Conservation (phyloP, 2,797 vertebrate genomes). For the Odontamblyopus lacepedii region DNA sequence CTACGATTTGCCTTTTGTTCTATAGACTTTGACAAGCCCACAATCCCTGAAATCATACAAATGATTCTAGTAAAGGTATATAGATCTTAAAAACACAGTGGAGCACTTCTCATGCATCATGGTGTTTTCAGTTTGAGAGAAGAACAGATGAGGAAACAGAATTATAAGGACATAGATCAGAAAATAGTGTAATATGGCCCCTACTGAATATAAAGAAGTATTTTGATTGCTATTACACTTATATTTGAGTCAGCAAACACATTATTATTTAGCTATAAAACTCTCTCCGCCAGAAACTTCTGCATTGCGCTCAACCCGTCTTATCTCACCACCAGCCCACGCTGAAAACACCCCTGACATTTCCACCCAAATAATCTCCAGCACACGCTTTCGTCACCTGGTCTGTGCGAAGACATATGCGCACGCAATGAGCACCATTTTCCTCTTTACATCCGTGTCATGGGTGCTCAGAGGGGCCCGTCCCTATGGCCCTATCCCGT, state of each 20-base stretch:
- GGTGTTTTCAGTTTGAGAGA: too few relatives aligned
- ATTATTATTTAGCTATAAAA: not conserved
- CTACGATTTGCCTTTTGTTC: too few relatives aligned
- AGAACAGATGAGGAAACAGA: too few relatives aligned
- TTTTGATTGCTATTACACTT: too few relatives aligned
- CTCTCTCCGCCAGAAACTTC: not conserved
- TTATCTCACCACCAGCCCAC: conserved; percentile 31
- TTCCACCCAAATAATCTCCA: conserved; percentile 37
- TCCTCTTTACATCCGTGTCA: conserved; percentile 40
- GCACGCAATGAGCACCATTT: conserved; percentile 43
- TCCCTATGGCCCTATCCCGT: conserved; percentile 54
- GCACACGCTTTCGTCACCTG: conserved; percentile 29
- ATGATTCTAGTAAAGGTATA: too few relatives aligned
- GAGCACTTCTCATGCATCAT: too few relatives aligned
- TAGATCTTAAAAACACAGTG: too few relatives aligned
- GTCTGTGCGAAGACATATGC: conserved; percentile 28
- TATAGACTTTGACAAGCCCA: too few relatives aligned
- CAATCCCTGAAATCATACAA: too few relatives aligned
- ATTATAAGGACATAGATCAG: too few relatives aligned
- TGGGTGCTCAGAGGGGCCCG: conserved; percentile 33
- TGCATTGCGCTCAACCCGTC: not conserved
- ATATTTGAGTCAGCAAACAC: not conserved
- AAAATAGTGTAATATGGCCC: too few relatives aligned
- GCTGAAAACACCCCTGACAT: conserved; percentile 28
- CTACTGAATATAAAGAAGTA: too few relatives aligned